Conservation (phyloP, 2,888 invertebrate species). For the Metallyticus violacea region DNA sequence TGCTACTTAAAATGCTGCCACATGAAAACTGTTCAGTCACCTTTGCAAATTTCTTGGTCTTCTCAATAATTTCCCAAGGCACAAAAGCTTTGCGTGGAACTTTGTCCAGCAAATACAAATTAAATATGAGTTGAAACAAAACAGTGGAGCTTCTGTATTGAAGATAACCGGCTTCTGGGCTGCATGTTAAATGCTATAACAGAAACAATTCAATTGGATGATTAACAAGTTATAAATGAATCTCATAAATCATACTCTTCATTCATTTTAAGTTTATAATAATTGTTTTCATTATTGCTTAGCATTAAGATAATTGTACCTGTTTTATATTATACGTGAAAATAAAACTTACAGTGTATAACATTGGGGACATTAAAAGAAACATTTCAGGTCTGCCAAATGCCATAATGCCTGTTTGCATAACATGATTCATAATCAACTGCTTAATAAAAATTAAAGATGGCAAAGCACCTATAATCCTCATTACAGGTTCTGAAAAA, state of each 20-base stretch:
- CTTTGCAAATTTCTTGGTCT: background rate
- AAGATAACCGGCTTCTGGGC: constrained; percentile 51
- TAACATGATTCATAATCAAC: background rate
- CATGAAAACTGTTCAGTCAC: background rate
- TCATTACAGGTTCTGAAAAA: background rate
- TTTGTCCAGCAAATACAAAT: constrained; percentile 57
- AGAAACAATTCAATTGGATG: background rate
- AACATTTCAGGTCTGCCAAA: background rate
- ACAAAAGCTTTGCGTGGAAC: constrained; percentile 63
- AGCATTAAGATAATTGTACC: background rate
- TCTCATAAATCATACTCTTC: no score
- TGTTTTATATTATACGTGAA: constrained; percentile 11
- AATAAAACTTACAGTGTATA: background rate
- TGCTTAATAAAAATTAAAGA: background rate
- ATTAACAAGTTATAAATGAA: background rate
- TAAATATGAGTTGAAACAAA: constrained; percentile 67
- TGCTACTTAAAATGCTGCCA: background rate
- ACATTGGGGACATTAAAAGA: background rate
- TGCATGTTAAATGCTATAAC: constrained; percentile 57
- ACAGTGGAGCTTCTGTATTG: constrained; percentile 58
- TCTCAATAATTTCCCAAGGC: constrained; percentile 57
- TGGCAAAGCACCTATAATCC: background rate
- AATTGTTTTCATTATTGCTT: no score
- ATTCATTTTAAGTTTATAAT: no score
- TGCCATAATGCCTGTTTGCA: background rate